Conservation (phyloP, 1,140 invertebrate genomes). For the Globodera rostochiensis region DNA sequence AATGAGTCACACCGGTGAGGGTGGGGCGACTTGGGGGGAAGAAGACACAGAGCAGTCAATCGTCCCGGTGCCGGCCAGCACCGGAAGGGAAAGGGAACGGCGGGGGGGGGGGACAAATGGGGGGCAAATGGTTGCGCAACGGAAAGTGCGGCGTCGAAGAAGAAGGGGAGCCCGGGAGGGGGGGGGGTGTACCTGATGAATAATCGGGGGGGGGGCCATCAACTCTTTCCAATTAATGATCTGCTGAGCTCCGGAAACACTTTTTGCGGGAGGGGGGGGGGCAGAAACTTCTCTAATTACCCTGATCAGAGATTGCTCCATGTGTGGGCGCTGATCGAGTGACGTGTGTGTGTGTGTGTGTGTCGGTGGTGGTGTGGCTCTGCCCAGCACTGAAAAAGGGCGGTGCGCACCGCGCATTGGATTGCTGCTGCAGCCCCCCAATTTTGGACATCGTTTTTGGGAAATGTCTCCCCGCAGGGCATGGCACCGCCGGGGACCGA, state of each 20-base stretch:
- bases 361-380: too few relatives aligned
- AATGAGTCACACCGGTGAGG: background rate
- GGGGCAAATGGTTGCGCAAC: background rate
- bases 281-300: too few relatives aligned
- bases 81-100: background rate
- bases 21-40: too few relatives aligned
- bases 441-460: background rate
- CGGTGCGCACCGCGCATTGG: too few relatives aligned
- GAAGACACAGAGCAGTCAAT: background rate
- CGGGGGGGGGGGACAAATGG: too few relatives aligned
- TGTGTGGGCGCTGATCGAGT: background rate
- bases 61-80: background rate
- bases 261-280: too few relatives aligned
- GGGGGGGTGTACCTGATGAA: too few relatives aligned
- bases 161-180: too few relatives aligned
- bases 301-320: too few relatives aligned
- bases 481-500: background rate
- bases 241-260: background rate
- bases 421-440: too few relatives aligned
- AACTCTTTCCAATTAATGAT: background rate
- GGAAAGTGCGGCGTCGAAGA: background rate
- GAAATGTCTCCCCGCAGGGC: background rate
- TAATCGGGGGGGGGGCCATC: background rate
- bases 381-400: too few relatives aligned
- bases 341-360: too few relatives aligned